Conservation (phyloP, 2,113 vertebrate species). For the Telmatochromis bifrenatus region DNA sequence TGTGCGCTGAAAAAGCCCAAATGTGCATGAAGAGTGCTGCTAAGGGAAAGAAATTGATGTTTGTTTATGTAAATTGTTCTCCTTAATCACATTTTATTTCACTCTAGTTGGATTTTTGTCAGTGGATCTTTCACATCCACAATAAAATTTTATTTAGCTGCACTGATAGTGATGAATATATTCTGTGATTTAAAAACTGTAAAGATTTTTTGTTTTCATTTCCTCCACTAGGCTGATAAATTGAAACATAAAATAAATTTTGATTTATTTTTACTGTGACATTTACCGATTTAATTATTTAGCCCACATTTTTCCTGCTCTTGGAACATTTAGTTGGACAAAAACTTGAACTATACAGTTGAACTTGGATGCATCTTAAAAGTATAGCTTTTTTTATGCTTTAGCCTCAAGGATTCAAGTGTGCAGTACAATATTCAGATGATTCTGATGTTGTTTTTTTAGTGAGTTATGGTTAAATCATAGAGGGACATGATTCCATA, state of each 20-base stretch:
- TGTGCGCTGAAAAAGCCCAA: background rate
- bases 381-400: background rate
- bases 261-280: background rate
- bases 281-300: background rate
- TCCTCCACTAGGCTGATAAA: background rate
- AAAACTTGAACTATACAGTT: background rate
- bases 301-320: background rate
- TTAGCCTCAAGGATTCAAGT: background rate
- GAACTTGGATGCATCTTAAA: background rate
- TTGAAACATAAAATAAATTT: background rate
- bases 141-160: background rate
- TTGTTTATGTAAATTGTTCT: background rate
- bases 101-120: background rate
- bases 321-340: background rate
- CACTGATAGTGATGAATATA: rapidly evolving
- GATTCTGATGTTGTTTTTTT: background rate
- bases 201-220: background rate
- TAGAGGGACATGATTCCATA: background rate
- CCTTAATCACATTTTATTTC: background rate
- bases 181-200: background rate
- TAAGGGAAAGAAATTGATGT: background rate
- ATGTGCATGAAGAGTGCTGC: background rate
- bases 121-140: background rate
- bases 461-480: background rate
- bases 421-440: background rate